These are phyloP conservation scores for Ichneumon xanthorius DNA, from an alignment of 2,888 invertebrate species.

Conservation along the genomic window DNA sequence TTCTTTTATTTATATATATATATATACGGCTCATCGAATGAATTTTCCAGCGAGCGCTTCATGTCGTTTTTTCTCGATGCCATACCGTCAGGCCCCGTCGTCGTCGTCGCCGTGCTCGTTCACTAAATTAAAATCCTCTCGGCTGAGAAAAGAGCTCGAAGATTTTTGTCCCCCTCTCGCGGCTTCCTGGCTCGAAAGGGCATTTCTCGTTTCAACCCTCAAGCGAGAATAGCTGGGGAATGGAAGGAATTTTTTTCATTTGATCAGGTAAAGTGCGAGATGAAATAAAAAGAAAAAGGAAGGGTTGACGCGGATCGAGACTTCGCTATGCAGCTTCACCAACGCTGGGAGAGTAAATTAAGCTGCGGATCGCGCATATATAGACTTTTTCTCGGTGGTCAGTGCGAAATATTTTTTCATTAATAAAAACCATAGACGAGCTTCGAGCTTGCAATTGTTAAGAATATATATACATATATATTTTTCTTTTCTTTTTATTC, in stretches of 20 bases:
- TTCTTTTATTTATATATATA: constrained; percentile 7
- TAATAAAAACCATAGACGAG: constrained; percentile 10
- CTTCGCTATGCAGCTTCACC: neutral
- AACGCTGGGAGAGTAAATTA: constrained; percentile 4
- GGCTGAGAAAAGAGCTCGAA: constrained; percentile 34
- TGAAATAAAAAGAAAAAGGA: constrained; percentile 29
- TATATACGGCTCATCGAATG: constrained; percentile 20
- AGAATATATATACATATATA: neutral
- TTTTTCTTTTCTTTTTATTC: constrained; percentile 5
- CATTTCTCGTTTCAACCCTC: constrained; percentile 22
- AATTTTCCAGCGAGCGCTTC: constrained; percentile 30
- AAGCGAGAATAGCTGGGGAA: neutral
- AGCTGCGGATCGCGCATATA: constrained; percentile 9
- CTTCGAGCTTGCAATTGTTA: neutral
- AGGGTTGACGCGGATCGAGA: neutral
- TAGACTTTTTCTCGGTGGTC: neutral
- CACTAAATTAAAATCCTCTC: constrained; percentile 54
- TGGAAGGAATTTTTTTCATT: constrained; percentile 52
- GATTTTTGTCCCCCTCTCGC: constrained; percentile 18
- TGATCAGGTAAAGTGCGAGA: constrained; percentile 52
- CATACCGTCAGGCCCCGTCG: constrained; percentile 14
- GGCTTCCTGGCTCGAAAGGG: neutral
- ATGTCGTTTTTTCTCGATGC: constrained; percentile 36
- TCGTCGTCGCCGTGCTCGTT: constrained; percentile 38
- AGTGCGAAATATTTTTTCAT: constrained; percentile 35